Evolutionary conservation across 2,797 vertebrate genomes (phyloP).

Genomic region (Gymnodraco acuticeps): DNA sequence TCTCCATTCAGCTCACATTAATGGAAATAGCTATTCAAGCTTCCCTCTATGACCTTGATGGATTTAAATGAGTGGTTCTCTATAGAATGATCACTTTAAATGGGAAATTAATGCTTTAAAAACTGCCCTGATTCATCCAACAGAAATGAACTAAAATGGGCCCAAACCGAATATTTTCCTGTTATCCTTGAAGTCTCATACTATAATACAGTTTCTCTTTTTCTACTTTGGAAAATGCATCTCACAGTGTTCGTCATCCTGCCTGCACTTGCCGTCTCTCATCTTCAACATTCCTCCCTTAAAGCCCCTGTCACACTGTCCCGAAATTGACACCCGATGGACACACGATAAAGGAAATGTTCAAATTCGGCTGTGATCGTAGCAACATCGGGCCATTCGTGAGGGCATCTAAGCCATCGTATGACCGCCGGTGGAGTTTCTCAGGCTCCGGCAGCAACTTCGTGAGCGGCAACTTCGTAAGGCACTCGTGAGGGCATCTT

Average conservation of each 20-base stretch:
- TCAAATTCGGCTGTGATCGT: too few relatives aligned
- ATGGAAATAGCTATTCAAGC: constrained; percentile 53
- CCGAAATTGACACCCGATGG: too few relatives aligned
- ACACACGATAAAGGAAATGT: too few relatives aligned
- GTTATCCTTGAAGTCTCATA: constrained; percentile 22
- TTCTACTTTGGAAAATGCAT: constrained; percentile 1
- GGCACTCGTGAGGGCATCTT: too few relatives aligned
- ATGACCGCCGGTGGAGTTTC: too few relatives aligned
- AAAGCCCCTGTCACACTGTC: too few relatives aligned
- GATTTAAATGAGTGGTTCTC: constrained; percentile 46
- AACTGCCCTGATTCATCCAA: constrained; percentile 26
- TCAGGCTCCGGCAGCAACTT: too few relatives aligned
- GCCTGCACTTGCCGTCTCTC: constrained; percentile 2
- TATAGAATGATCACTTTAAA: constrained; percentile 47
- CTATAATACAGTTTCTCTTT: constrained; percentile 20
- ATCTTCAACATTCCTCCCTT: constrained; percentile 22
- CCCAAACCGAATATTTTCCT: constrained; percentile 8
- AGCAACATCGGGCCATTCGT: too few relatives aligned
- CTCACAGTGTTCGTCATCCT: constrained; percentile 22
- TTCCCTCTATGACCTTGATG: constrained; percentile 50
- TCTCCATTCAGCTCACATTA: constrained; percentile 54
- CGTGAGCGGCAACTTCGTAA: too few relatives aligned
- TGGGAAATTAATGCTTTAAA: constrained; percentile 42
- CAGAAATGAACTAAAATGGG: constrained; percentile 23
- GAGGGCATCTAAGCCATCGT: too few relatives aligned